Evolutionary conservation across 2,888 invertebrate species (phyloP).

Genomic region (Hirtodrosophila duncani): DNA sequence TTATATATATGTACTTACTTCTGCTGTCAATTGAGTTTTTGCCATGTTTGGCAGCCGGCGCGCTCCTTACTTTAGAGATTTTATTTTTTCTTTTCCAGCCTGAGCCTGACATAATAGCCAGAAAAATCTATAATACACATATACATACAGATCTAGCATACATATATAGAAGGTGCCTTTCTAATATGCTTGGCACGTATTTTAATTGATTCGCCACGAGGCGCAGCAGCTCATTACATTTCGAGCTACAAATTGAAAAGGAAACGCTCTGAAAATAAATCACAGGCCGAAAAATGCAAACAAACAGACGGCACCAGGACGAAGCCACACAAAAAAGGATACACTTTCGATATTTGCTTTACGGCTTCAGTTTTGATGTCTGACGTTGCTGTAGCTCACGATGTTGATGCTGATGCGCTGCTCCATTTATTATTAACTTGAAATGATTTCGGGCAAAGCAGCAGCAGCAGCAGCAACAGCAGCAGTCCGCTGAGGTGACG

Average conservation of each 20-base stretch:
- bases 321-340: no score
- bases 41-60: slow-evolving; percentile 72
- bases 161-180: slow-evolving; percentile 30
- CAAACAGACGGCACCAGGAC: no score
- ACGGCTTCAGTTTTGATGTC: no score
- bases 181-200: slow-evolving; percentile 75
- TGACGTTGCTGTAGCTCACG: no score
- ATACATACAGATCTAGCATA: slow-evolving; percentile 5
- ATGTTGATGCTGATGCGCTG: no score
- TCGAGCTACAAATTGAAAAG: slow-evolving; percentile 36
- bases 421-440: slow-evolving; percentile 76
- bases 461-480: not conserved
- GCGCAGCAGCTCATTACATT: slow-evolving; percentile 42
- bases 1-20: slow-evolving; percentile 14
- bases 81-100: slow-evolving; percentile 65
- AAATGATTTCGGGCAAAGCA: slow-evolving; percentile 66
- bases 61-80: slow-evolving; percentile 64
- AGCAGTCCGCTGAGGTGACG: slow-evolving; percentile 65
- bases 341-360: no score
- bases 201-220: slow-evolving; percentile 73
- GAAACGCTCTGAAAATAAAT: no score
- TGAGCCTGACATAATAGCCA: slow-evolving; percentile 58
- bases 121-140: slow-evolving; percentile 37
- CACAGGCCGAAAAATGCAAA: not conserved
- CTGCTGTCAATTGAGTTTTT: slow-evolving; percentile 68